Evolutionary conservation across 2,888 invertebrate genomes (phyloP).

Genomic region (Aleiodes leptofemur): DNA sequence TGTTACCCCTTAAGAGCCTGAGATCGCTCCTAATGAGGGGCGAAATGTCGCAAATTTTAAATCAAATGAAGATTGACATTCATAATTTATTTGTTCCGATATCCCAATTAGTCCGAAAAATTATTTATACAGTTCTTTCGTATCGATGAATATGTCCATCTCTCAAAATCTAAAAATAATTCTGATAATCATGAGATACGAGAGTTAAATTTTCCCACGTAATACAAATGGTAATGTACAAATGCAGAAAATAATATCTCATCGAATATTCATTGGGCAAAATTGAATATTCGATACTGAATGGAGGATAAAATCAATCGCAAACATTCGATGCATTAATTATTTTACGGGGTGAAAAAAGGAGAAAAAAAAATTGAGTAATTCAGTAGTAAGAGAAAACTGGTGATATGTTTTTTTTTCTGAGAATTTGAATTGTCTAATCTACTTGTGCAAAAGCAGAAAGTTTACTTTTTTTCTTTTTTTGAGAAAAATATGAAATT

Average conservation of each 20-base stretch:
- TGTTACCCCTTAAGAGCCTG: too few relatives aligned
- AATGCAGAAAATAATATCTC: neutral
- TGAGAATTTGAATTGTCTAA: neutral
- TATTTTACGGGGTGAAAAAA: too few relatives aligned
- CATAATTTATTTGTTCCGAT: too few relatives aligned
- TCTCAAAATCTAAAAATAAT: too few relatives aligned
- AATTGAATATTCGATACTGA: constrained; percentile 15
- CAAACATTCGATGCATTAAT: neutral
- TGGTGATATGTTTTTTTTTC: neutral
- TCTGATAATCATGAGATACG: too few relatives aligned
- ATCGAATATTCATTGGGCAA: constrained; percentile 27
- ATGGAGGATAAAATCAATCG: neutral
- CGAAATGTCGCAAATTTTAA: too few relatives aligned
- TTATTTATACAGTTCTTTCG: too few relatives aligned
- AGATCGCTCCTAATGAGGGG: too few relatives aligned
- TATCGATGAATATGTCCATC: too few relatives aligned
- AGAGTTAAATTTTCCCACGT: neutral
- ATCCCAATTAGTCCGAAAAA: too few relatives aligned
- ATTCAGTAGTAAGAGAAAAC: neutral
- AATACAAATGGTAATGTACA: neutral
- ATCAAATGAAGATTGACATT: too few relatives aligned
- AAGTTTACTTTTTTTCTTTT: neutral
- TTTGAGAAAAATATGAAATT: constrained; percentile 25
- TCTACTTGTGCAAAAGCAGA: neutral
- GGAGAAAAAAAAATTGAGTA: too few relatives aligned